phyloP scores from a whole-genome alignment of 1,140 invertebrate genomes.

The Drosophila kikkawai region DNA sequence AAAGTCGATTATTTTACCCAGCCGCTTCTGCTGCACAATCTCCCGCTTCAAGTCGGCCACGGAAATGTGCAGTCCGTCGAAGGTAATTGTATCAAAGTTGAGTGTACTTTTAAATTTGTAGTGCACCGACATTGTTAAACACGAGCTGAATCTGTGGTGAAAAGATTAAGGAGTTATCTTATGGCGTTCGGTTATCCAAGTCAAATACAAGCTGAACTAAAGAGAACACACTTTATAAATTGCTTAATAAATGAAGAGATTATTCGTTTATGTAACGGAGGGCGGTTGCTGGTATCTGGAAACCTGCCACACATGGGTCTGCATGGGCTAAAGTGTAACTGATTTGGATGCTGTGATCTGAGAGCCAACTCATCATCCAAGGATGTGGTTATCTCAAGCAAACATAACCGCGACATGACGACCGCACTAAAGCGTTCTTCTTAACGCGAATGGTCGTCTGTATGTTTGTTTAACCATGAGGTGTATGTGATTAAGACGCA shows the following conservation, averaged over 20 bases:
- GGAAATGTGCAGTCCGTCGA: slow-evolving; percentile 98
- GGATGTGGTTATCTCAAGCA: neutral
- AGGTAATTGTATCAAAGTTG: slow-evolving; percentile 97
- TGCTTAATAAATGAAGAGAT: slow-evolving; percentile 28
- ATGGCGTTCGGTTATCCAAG: slow-evolving; percentile 15
- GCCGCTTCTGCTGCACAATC: slow-evolving; percentile 97
- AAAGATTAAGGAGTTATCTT: slow-evolving; percentile 24
- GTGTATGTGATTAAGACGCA: neutral
- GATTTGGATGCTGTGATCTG: neutral
- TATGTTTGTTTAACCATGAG: neutral
- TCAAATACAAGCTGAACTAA: neutral
- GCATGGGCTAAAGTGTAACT: neutral
- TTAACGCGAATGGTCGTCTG: neutral
- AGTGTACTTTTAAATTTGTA: slow-evolving; percentile 99
- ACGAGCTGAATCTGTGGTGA: slow-evolving; percentile 10
- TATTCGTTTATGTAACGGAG: slow-evolving; percentile 29
- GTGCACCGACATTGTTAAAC: slow-evolving; percentile 94
- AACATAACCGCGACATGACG: neutral
- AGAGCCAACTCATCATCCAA: neutral
- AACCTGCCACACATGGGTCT: neutral
- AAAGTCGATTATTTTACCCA: slow-evolving; percentile 97
- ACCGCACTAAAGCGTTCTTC: neutral
- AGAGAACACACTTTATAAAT: slow-evolving; percentile 12
- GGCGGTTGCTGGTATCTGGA: slow-evolving; percentile 4
- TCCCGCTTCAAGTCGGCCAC: slow-evolving; percentile 97